These are phyloP conservation scores for Rousettus leschenaultii DNA, from an alignment of 2,113 vertebrate species.

Conservation along the genomic window DNA sequence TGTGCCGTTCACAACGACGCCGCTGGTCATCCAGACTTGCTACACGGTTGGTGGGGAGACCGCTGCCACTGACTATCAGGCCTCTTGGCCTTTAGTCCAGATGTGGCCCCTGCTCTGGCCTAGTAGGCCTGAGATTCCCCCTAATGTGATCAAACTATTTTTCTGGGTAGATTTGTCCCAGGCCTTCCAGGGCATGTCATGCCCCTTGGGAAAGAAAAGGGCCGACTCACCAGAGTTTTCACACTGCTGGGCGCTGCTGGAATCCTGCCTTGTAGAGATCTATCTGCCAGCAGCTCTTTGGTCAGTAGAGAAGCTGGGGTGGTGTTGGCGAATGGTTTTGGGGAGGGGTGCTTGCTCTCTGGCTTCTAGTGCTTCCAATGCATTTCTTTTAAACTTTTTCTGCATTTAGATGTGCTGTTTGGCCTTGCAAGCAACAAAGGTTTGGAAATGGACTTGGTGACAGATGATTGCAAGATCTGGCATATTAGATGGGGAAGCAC, in stretches of 20 bases:
- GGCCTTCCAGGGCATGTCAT: not conserved
- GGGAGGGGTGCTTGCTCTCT: not conserved
- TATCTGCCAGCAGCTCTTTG: not conserved
- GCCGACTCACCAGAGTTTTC: not conserved
- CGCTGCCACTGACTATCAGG: not conserved
- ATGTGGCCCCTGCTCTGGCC: not conserved
- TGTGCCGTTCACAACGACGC: not conserved
- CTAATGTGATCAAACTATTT: not conserved
- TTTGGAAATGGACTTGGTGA: conserved; percentile 56
- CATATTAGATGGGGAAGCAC: not conserved
- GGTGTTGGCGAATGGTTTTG: not conserved
- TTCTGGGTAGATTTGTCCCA: conserved; percentile 5
- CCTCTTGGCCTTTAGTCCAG: not conserved
- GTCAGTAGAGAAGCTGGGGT: not conserved
- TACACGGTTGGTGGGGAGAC: not conserved
- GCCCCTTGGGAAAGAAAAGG: conserved; percentile 12
- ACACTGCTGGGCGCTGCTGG: not conserved
- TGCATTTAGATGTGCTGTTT: not conserved
- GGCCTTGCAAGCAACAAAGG: conserved; percentile 2
- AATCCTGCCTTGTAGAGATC: not conserved
- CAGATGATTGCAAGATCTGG: not conserved
- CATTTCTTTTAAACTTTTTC: conserved; percentile 33
- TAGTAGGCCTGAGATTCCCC: not conserved
- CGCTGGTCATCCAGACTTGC: conserved; percentile 28
- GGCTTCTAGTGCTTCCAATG: not conserved